These are phyloP conservation scores for Aricia artaxerxes DNA, from an alignment of 2,888 invertebrate genomes.

Conservation along the genomic window DNA sequence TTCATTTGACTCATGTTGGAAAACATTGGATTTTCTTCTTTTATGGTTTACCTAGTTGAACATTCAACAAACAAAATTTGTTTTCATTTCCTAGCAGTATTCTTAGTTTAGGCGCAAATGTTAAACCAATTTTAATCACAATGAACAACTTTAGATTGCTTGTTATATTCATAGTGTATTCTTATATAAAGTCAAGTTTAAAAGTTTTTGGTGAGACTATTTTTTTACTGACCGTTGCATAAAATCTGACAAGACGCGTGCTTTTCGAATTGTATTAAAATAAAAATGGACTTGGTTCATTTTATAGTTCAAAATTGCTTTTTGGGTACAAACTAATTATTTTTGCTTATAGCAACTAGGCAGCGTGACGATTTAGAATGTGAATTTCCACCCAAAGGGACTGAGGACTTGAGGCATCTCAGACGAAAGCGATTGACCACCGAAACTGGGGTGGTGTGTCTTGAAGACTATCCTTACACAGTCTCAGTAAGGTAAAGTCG, in stretches of 20 bases:
- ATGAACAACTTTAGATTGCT: background rate
- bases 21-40: conserved; percentile 16
- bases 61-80: conserved; percentile 20
- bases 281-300: background rate
- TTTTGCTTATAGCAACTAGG: background rate
- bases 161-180: background rate
- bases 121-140: background rate
- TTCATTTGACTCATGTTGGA: background rate
- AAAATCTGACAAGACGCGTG: no score
- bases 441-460: conserved; percentile 66
- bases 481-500: conserved; percentile 63
- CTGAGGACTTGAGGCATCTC: conserved; percentile 66
- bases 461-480: conserved; percentile 74
- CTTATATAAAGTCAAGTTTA: background rate
- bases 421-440: conserved; percentile 69
- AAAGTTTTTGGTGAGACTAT: background rate
- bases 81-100: background rate
- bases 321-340: background rate
- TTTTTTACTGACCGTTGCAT: no score
- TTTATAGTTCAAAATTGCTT: background rate
- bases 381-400: conserved; percentile 70
- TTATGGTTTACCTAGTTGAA: background rate
- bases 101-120: background rate
- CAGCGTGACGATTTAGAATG: conserved; percentile 60
- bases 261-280: background rate